phyloP scores from a whole-genome alignment of 1,140 invertebrate genomes.

The Macrobrachium nipponense region DNA sequence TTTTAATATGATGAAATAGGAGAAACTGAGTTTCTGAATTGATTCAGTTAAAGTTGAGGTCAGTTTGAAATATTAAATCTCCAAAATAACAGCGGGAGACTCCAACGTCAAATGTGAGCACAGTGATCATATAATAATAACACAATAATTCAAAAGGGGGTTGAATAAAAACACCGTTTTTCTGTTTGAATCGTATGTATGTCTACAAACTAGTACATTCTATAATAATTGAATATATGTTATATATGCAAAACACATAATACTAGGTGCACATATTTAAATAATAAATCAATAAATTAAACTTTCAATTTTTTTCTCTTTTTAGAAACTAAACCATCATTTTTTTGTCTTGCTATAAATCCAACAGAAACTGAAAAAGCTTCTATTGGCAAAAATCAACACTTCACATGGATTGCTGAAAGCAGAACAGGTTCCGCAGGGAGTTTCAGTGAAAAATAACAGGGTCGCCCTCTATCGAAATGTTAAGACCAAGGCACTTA shows the following conservation, averaged over 20 bases:
- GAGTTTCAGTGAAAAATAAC: slow-evolving; percentile 42
- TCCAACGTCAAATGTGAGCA: too few relatives aligned
- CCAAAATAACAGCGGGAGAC: too few relatives aligned
- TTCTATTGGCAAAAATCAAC: slow-evolving; percentile 61
- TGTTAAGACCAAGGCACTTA: slow-evolving; percentile 62
- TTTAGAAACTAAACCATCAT: slow-evolving; percentile 62
- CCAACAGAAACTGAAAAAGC: slow-evolving; percentile 61
- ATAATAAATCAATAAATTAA: slow-evolving; percentile 63
- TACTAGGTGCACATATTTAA: slow-evolving; percentile 62
- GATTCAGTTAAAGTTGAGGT: too few relatives aligned
- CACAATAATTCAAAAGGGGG: too few relatives aligned
- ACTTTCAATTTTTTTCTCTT: slow-evolving; percentile 55
- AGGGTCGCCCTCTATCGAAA: slow-evolving; percentile 59
- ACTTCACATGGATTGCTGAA: slow-evolving; percentile 56
- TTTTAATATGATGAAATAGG: too few relatives aligned
- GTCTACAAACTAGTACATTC: slow-evolving; percentile 63
- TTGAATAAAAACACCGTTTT: slow-evolving; percentile 23
- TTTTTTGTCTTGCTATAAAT: slow-evolving; percentile 56
- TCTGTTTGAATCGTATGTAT: slow-evolving; percentile 61
- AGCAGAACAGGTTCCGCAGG: slow-evolving; percentile 45
- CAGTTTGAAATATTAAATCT: too few relatives aligned
- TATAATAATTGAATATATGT: slow-evolving; percentile 63
- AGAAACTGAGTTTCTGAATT: too few relatives aligned
- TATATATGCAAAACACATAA: slow-evolving; percentile 63
- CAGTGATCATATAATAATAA: too few relatives aligned